Base-by-base conservation (phyloP, 2,797 vertebrate species). In the Scolopax bukidnonensis region DNA sequence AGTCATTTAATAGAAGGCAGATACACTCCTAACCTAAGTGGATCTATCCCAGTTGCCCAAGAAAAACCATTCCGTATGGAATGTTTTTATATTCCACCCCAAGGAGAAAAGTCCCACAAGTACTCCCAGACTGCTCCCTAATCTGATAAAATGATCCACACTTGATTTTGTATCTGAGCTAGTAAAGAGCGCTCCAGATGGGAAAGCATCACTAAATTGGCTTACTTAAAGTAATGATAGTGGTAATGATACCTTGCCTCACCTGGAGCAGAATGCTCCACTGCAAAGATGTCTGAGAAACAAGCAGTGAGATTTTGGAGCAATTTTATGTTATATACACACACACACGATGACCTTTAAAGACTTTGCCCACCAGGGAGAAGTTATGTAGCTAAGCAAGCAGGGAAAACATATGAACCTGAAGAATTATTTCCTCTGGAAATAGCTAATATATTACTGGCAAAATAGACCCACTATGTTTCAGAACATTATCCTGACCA, bases 231-330 rank as follows among this genome's bases (percentile, higher is more conserved):
- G 64, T 89, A 91, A 94, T 78, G 71, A 47, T 1, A 7, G 41
- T 25, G 65, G 40, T 90, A 89, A 95, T 41, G 84, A 95, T 87
- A 67, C 61, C 38, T 91, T 25, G 23, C 45, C 73, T 92, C 57
- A 94, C 82, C 92, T 93, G 61, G 9, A 92, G 79, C 65, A 83
- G 79, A 71, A 78, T 8, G 32, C 12, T 45, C 57, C 75, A 17
- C 6, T 64, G 69, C 56, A 80, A 83, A 87, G 80, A 32, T 54
- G 54, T 50, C 86, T 74, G 50, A n/a, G 54, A 32, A 71, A 86
- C 19, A 67, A 61, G 82, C 78, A 80, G 76, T 10, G 45, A 71
- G 65, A 75, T 68, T 45, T 85, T 75, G 61, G 27, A 81, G 79
- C 45, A 83, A 32, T 89, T 80, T 87, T n/a, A 9, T 77, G 32